Conservation (phyloP, 2,797 vertebrate species). For the Mallotus villosus region DNA sequence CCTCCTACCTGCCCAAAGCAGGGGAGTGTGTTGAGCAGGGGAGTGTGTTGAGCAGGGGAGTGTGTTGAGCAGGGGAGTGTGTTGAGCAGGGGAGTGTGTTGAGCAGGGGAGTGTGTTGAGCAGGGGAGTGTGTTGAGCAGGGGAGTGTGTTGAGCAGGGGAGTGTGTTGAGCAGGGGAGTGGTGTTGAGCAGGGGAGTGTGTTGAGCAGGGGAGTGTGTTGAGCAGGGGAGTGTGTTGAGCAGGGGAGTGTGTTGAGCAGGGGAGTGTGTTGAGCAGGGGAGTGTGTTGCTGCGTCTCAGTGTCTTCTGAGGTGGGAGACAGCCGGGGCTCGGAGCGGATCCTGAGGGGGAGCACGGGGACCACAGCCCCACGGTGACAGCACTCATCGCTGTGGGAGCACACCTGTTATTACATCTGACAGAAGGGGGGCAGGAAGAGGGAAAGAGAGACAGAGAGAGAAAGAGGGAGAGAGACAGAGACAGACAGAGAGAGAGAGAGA, state of each 20-base stretch:
- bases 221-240: background rate
- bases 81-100: background rate
- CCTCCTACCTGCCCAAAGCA: background rate
- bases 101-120: background rate
- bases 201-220: background rate
- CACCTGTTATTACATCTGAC: conserved; percentile 45
- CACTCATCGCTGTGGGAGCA: conserved; percentile 43
- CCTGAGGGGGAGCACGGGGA: background rate
- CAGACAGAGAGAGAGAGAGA: background rate
- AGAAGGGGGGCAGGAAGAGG: background rate
- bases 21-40: background rate
- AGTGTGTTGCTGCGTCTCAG: background rate
- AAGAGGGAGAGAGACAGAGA: background rate
- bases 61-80: background rate
- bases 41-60: background rate
- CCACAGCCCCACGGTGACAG: conserved; percentile 40
- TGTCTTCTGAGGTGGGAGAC: no score
- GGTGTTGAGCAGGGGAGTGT: background rate
- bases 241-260: background rate
- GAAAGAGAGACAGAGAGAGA: background rate
- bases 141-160: background rate
- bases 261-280: background rate
- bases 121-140: background rate
- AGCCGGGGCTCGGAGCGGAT: background rate
- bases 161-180: no score